A percentile compares a stretch with the other conserved stretches of the same genome.
Evolutionary conservation across 2,797 vertebrate genomes (phyloP).

Genomic region (Sebastes jordani): DNA sequence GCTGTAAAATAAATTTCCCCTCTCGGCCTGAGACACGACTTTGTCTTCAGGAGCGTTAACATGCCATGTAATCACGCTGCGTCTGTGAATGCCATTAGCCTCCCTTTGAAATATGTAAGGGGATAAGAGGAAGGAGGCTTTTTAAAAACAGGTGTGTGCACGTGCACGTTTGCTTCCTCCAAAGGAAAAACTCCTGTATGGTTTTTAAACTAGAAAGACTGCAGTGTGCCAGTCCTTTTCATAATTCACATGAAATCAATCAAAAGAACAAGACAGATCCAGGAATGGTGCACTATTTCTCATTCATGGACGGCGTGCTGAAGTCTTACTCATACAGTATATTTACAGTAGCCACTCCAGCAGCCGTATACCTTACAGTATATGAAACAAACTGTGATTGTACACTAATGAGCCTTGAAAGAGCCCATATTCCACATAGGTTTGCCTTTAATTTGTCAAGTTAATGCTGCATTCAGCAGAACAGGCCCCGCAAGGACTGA

Average conservation of each 20-base stretch:
- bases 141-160: slow-evolving; percentile 56
- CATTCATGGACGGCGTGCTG: neutral
- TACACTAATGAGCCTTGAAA: slow-evolving; percentile 59
- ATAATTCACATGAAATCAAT: slow-evolving; percentile 25
- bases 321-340: slow-evolving; percentile 40
- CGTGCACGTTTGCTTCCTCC: slow-evolving; percentile 7
- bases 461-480: slow-evolving; percentile 50
- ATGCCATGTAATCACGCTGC: slow-evolving; percentile 61
- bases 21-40: slow-evolving; percentile 51
- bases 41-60: slow-evolving; percentile 69
- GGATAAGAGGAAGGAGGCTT: slow-evolving; percentile 25
- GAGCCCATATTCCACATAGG: slow-evolving; percentile 26
- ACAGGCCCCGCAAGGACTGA: slow-evolving; percentile 14
- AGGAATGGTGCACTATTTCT: slow-evolving; percentile 8
- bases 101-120: slow-evolving; percentile 53
- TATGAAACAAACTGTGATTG: slow-evolving; percentile 41
- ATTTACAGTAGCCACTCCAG: slow-evolving; percentile 26
- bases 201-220: neutral
- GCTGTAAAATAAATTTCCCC: slow-evolving; percentile 71
- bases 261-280: slow-evolving; percentile 3
- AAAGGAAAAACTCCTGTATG: neutral
- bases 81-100: slow-evolving; percentile 68
- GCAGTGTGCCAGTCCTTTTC: neutral
- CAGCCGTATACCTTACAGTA: slow-evolving; percentile 11
- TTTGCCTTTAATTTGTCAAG: slow-evolving; percentile 61